Evolutionary conservation across 1,140 invertebrate species (phyloP).

Genomic region (Microplitis demolitor): DNA sequence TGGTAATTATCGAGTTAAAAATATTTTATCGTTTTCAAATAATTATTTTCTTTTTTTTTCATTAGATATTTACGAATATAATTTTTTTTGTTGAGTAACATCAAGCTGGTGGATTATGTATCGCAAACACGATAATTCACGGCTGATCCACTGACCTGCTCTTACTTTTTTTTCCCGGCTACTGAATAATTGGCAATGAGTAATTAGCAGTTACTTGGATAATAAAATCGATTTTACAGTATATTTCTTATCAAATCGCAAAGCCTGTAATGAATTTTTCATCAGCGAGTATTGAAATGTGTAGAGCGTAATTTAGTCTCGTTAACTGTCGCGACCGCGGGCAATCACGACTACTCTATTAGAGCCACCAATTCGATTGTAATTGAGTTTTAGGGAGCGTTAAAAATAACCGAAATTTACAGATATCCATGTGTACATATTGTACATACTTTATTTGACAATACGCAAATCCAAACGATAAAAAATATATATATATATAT

Average conservation of each 20-base stretch:
- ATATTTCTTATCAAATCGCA: not conserved
- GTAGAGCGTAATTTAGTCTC: conserved; percentile 2
- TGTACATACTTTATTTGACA: not conserved
- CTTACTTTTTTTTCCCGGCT: too few species aligned
- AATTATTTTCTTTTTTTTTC: too few species aligned
- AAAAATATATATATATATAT: not conserved
- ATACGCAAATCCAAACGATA: not conserved
- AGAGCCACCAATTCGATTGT: not conserved
- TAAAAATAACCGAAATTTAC: not conserved
- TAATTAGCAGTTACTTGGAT: not conserved
- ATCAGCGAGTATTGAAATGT: not conserved
- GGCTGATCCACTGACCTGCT: too few species aligned
- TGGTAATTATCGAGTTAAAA: too few species aligned
- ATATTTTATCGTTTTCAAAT: too few species aligned
- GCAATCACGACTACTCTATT: conserved; percentile 5
- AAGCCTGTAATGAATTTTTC: conserved; percentile 1
- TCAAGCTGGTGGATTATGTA: too few species aligned
- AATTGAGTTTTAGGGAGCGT: conserved; percentile 12
- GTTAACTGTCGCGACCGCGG: conserved; percentile 5
- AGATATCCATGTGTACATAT: not conserved
- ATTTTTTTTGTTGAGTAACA: too few species aligned
- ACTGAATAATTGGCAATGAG: too few species aligned
- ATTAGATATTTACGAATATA: too few species aligned
- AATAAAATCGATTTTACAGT: not conserved
- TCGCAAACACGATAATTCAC: too few species aligned